phyloP scores from a whole-genome alignment of 2,797 vertebrate genomes.

The Pteropus rufus region DNA sequence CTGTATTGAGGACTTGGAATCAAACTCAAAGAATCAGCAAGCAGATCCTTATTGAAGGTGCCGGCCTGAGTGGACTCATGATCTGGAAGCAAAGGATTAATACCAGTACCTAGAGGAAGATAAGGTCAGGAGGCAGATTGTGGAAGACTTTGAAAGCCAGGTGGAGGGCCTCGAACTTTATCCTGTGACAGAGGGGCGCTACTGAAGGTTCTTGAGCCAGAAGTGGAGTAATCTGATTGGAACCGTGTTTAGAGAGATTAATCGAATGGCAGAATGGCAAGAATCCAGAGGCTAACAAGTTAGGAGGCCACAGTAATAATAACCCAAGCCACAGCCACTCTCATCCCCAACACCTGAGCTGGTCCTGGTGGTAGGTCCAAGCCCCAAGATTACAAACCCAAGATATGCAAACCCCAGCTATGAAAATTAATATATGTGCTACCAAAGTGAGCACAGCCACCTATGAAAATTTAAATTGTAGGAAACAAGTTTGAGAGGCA shows the following conservation, averaged over 20 bases:
- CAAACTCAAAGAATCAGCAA: conserved; percentile 14
- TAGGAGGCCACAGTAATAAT: background rate
- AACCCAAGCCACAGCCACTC: background rate
- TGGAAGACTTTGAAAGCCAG: conserved; percentile 11
- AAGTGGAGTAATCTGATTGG: background rate
- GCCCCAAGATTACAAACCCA: background rate
- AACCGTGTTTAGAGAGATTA: background rate
- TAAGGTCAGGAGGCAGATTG: background rate
- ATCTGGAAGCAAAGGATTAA: conserved; percentile 1
- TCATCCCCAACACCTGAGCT: background rate
- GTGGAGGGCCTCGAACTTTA: background rate
- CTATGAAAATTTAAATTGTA: background rate
- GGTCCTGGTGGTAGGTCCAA: background rate
- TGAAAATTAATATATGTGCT: background rate
- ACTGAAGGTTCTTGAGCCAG: background rate
- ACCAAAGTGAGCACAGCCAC: background rate
- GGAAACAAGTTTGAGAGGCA: background rate
- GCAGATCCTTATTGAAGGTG: background rate
- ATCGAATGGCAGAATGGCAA: background rate
- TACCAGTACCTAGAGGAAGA: background rate
- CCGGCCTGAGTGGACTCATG: background rate
- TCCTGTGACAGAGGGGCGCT: background rate
- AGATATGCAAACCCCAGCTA: background rate
- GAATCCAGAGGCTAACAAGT: background rate
- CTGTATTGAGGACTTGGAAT: background rate